A percentile compares a stretch with the other conserved stretches of the same genome.
Conservation (phyloP, 2,888 invertebrate species). For the Sepiola atlantica region DNA sequence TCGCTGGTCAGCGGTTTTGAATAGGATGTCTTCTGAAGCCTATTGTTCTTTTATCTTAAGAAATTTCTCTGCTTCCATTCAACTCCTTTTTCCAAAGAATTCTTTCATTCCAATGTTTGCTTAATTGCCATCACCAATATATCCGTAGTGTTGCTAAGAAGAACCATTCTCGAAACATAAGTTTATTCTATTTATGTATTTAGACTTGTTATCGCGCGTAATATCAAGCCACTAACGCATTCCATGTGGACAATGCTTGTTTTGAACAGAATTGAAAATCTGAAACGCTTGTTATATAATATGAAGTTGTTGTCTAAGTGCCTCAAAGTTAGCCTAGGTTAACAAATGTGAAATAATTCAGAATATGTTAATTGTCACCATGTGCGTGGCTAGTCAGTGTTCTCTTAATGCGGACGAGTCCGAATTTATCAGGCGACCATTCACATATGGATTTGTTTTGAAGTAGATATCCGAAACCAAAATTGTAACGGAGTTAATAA, state of each 20-base stretch:
- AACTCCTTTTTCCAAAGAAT: neutral
- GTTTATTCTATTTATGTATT: neutral
- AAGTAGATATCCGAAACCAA: no score
- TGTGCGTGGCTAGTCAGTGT: no score
- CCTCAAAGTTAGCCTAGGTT: neutral
- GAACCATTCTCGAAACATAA: neutral
- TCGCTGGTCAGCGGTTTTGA: neutral
- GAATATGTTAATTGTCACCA: neutral
- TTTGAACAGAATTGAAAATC: neutral
- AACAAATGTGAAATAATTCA: neutral
- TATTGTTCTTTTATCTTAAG: neutral
- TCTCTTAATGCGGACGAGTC: no score
- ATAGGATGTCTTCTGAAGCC: neutral
- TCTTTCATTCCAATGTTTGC: constrained; percentile 5
- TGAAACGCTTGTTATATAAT: neutral
- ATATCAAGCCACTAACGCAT: neutral
- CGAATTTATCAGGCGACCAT: no score
- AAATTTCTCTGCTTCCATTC: neutral
- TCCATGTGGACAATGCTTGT: neutral
- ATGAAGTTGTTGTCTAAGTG: neutral
- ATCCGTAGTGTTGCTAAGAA: neutral
- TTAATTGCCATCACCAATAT: neutral
- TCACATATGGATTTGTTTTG: no score
- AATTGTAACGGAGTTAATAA: no score
- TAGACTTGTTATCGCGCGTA: neutral